A percentile compares a stretch with the other conserved stretches of the same genome.
Conservation (phyloP, 2,888 invertebrate species). For the Luperina testacea region DNA sequence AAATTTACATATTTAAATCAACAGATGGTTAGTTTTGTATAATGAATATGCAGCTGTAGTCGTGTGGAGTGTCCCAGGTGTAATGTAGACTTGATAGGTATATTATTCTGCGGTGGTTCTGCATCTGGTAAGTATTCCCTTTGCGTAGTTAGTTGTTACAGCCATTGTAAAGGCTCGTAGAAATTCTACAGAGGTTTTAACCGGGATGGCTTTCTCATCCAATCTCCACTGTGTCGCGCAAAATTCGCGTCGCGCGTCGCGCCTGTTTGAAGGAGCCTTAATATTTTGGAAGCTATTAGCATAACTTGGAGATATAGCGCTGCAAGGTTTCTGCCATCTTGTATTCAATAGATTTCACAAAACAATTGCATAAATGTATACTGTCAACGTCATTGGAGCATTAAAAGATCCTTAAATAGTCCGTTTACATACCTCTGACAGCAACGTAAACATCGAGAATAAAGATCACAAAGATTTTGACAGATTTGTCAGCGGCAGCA, state of each 20-base stretch:
- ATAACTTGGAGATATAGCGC: background rate
- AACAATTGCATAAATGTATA: too few species aligned
- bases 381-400: background rate
- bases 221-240: too few species aligned
- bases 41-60: conserved; percentile 5
- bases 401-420: background rate
- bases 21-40: background rate
- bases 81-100: background rate
- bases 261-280: too few species aligned
- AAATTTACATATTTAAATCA: conserved; percentile 18
- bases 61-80: background rate
- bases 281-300: background rate
- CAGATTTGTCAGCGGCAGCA: too few species aligned
- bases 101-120: background rate
- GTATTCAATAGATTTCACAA: background rate
- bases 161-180: background rate
- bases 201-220: background rate
- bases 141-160: background rate
- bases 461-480: too few species aligned
- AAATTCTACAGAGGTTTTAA: background rate
- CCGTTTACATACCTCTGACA: too few species aligned
- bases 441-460: too few species aligned
- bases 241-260: too few species aligned
- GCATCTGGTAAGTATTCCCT: background rate
- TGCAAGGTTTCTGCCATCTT: background rate